Evolutionary conservation across 2,888 invertebrate species (phyloP).

Genomic region (Xestobium rufovillosum): DNA sequence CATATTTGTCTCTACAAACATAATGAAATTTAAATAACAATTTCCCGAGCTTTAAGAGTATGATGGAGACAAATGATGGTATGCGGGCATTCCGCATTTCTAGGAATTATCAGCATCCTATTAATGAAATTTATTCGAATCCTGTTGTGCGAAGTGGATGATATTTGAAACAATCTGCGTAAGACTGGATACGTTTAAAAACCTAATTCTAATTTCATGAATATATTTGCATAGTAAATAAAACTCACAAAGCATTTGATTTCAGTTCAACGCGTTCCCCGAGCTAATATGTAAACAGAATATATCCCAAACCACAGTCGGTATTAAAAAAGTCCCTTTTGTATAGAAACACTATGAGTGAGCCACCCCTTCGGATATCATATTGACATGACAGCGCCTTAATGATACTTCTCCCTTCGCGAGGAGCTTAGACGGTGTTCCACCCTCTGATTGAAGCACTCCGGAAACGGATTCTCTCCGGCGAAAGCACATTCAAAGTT

Average conservation of each 20-base stretch:
- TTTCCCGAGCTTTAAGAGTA: too few species aligned
- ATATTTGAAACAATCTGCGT: conserved; percentile 17
- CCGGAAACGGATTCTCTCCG: conserved; percentile 10
- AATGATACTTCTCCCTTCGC: conserved; percentile 44
- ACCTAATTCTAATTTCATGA: conserved; percentile 41
- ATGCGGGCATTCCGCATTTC: too few species aligned
- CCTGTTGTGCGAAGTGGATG: too few species aligned
- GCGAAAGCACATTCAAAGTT: conserved; percentile 34
- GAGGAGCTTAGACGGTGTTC: conserved; percentile 35
- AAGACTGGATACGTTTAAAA: conserved; percentile 26
- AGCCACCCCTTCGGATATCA: conserved; percentile 44
- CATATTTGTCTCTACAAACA: too few species aligned
- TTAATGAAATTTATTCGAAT: too few species aligned
- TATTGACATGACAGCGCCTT: conserved; percentile 47
- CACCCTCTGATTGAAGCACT: conserved; percentile 2
- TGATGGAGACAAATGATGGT: too few species aligned
- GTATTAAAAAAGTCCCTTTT: conserved; percentile 42
- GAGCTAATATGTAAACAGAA: conserved; percentile 41
- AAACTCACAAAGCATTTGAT: conserved; percentile 39
- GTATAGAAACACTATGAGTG: conserved; percentile 38
- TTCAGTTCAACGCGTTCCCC: conserved; percentile 37
- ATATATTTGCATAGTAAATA: conserved; percentile 41
- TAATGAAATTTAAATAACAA: too few species aligned
- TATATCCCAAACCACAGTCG: conserved; percentile 41
- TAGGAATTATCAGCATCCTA: too few species aligned